phyloP scores from a whole-genome alignment of 2,888 invertebrate genomes.

The Lottia scabra region DNA sequence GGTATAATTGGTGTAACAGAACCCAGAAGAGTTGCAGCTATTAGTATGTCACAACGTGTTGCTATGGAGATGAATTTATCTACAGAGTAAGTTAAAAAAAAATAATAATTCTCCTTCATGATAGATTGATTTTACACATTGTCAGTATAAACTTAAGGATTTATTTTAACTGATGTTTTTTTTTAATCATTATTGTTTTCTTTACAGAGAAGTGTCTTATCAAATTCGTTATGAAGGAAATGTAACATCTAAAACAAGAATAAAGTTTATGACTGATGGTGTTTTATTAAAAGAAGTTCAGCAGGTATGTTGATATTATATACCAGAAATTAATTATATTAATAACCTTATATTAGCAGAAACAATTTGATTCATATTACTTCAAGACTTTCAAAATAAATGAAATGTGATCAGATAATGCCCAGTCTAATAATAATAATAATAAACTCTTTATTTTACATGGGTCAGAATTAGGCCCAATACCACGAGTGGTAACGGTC shows the following conservation, averaged over 20 bases:
- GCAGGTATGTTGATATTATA: slow-evolving; percentile 71
- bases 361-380: too few relatives aligned
- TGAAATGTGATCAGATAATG: too few relatives aligned
- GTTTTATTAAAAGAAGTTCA: slow-evolving; percentile 93
- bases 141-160: too few relatives aligned
- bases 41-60: slow-evolving; percentile 94
- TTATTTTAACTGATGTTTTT: too few relatives aligned
- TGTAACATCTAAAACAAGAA: slow-evolving; percentile 85
- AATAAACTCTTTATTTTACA: too few relatives aligned
- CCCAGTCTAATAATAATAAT: too few relatives aligned
- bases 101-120: too few relatives aligned
- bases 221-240: slow-evolving; percentile 95
- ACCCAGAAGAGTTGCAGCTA: slow-evolving; percentile 97
- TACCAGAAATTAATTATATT: not conserved
- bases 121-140: too few relatives aligned
- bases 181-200: not conserved
- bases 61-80: slow-evolving; percentile 87
- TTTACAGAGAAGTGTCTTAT: slow-evolving; percentile 65
- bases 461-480: too few relatives aligned
- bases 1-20: slow-evolving; percentile 95
- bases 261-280: slow-evolving; percentile 99
- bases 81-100: slow-evolving; percentile 46
- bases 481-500: too few relatives aligned
- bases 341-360: too few relatives aligned
- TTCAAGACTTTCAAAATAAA: too few relatives aligned